phyloP scores from a whole-genome alignment of 2,113 vertebrate genomes.

The Calidris pygmaea region DNA sequence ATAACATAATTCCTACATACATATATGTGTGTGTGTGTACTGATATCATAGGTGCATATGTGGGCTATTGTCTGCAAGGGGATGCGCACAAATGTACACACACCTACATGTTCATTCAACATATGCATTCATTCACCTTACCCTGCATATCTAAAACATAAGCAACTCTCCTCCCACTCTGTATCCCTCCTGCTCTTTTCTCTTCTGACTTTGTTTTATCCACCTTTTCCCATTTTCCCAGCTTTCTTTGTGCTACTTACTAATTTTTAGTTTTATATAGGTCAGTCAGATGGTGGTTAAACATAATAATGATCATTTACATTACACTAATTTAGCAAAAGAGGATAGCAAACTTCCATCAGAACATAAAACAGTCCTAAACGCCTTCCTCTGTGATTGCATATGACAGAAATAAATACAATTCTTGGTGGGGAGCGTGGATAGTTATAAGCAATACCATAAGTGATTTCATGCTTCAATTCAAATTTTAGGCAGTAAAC shows the following conservation, averaged over 20 bases:
- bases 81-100: background rate
- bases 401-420: constrained; percentile 10
- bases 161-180: background rate
- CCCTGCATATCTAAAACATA: background rate
- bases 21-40: background rate
- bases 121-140: background rate
- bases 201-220: background rate
- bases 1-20: background rate
- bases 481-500: constrained; percentile 16
- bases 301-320: background rate
- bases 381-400: background rate
- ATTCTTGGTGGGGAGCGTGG: background rate
- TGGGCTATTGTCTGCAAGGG: background rate
- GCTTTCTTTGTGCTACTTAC: background rate
- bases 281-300: background rate
- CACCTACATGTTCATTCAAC: background rate
- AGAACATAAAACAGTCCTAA: background rate
- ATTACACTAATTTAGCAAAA: background rate
- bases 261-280: background rate
- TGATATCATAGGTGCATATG: background rate
- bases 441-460: background rate
- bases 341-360: background rate
- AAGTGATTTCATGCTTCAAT: constrained; percentile 38
- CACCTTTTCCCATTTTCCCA: background rate
- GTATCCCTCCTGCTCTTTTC: background rate